phyloP scores from a whole-genome alignment of 2,113 vertebrate genomes.

The Amblyopsis rosae region DNA sequence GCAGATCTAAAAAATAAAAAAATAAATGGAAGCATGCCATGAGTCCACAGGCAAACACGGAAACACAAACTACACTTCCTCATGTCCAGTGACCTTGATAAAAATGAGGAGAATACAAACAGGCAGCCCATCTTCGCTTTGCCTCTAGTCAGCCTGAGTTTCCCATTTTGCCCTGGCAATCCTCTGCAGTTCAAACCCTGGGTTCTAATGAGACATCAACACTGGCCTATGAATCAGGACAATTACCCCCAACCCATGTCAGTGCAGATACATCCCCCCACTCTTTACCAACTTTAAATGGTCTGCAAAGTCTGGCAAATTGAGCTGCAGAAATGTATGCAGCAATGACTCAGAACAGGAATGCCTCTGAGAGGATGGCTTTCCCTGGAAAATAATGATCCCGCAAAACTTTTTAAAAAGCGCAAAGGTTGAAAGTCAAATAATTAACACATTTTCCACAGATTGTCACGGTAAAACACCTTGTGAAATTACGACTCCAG shows the following conservation, averaged over 20 bases:
- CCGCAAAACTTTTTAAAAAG: slow-evolving; percentile 2
- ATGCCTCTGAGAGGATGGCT: slow-evolving; percentile 7
- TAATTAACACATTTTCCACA: slow-evolving; percentile 13
- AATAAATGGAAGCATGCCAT: slow-evolving; percentile 11
- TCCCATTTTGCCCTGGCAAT: slow-evolving; percentile 2
- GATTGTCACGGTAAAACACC: slow-evolving; percentile 14
- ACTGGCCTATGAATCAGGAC: slow-evolving; percentile 48
- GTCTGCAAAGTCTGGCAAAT: slow-evolving; percentile 40
- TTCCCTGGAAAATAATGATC: slow-evolving; percentile 5
- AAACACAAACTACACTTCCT: slow-evolving; percentile 21
- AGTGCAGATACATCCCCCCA: slow-evolving; percentile 38
- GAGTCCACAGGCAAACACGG: slow-evolving; percentile 12
- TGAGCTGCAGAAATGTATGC: slow-evolving; percentile 16
- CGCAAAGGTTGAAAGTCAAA: slow-evolving; percentile 6
- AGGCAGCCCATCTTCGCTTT: slow-evolving; percentile 18
- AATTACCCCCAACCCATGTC: slow-evolving; percentile 55
- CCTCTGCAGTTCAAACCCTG: slow-evolving; percentile 39
- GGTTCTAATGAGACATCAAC: slow-evolving; percentile 58
- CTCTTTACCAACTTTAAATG: slow-evolving; percentile 39
- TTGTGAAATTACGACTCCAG: slow-evolving; percentile 32
- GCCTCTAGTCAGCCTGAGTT: slow-evolving; percentile 5
- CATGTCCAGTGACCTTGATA: slow-evolving; percentile 20
- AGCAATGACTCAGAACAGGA: slow-evolving; percentile 25
- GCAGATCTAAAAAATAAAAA: slow-evolving; percentile 78
- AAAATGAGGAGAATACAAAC: slow-evolving; percentile 9